Evolutionary conservation across 2,797 vertebrate genomes (phyloP).

Genomic region (Paedocypris micromegethes): DNA sequence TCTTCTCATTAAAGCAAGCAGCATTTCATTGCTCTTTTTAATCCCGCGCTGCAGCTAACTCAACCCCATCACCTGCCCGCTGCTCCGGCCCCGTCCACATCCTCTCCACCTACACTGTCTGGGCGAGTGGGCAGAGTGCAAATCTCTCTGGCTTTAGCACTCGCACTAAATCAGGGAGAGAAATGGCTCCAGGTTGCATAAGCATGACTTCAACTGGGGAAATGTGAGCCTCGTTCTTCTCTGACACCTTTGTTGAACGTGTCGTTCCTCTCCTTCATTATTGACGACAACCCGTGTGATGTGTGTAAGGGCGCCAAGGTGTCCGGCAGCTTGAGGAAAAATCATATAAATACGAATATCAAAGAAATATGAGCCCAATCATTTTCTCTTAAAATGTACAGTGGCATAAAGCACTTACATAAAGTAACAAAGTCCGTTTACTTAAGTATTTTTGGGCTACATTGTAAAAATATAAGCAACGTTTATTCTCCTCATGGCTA

Average conservation of each 20-base stretch:
- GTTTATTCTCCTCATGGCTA: too few relatives aligned
- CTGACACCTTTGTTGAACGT: slow-evolving; percentile 36
- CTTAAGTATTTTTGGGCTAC: too few relatives aligned
- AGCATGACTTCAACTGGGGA: slow-evolving; percentile 48
- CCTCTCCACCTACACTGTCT: slow-evolving; percentile 41
- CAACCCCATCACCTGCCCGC: slow-evolving; percentile 36
- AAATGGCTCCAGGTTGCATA: slow-evolving; percentile 48
- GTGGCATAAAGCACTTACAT: too few relatives aligned
- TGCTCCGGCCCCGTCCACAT: slow-evolving; percentile 18
- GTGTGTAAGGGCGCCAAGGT: slow-evolving; percentile 39
- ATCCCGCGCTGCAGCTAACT: slow-evolving; percentile 37
- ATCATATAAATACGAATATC: too few relatives aligned
- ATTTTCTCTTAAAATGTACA: too few relatives aligned
- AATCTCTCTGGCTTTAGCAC: slow-evolving; percentile 49
- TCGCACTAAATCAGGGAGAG: slow-evolving; percentile 46
- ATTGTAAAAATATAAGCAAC: too few relatives aligned
- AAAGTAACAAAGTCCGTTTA: too few relatives aligned
- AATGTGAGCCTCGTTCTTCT: slow-evolving; percentile 43
- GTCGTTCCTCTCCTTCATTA: slow-evolving; percentile 47
- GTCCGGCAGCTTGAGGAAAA: slow-evolving; percentile 24
- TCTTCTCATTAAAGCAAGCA: slow-evolving; percentile 40
- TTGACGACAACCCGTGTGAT: slow-evolving; percentile 43
- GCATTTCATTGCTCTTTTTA: slow-evolving; percentile 41
- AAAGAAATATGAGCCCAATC: too few relatives aligned
- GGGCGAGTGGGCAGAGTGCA: slow-evolving; percentile 31